Conservation (phyloP, 2,888 invertebrate genomes). For the Ichneumoninae sp. region DNA sequence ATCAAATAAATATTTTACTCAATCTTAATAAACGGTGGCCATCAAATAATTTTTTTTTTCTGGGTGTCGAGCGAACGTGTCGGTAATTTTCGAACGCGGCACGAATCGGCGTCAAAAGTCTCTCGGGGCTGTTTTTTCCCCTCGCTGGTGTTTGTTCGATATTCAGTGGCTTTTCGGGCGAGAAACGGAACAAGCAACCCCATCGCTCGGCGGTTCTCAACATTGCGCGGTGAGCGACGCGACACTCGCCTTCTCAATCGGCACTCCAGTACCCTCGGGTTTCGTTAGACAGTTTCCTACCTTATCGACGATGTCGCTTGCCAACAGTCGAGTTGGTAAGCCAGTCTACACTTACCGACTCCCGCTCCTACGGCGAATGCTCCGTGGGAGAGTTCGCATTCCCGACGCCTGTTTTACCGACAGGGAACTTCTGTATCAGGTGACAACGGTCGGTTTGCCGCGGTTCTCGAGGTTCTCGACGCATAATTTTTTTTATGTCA, state of each 20-base stretch:
- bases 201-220: slow-evolving; percentile 34
- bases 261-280: slow-evolving; percentile 65
- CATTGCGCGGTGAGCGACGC: neutral
- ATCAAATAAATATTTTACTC: no score
- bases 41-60: no score
- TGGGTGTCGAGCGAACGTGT: neutral
- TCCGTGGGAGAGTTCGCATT: neutral
- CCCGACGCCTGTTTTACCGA: slow-evolving; percentile 70
- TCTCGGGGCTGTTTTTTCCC: slow-evolving; percentile 25
- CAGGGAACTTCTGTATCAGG: neutral
- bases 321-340: slow-evolving; percentile 43
- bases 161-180: neutral
- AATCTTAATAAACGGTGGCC: no score
- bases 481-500: slow-evolving; percentile 3
- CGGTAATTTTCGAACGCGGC: slow-evolving; percentile 12
- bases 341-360: slow-evolving; percentile 63
- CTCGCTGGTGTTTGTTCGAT: slow-evolving; percentile 13
- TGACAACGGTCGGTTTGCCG: neutral
- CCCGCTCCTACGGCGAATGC: slow-evolving; percentile 35
- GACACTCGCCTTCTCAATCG: slow-evolving; percentile 65
- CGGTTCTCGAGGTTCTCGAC: slow-evolving; percentile 8
- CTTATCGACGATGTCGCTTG: slow-evolving; percentile 70
- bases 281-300: slow-evolving; percentile 61
- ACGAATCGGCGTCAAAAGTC: slow-evolving; percentile 20
- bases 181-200: slow-evolving; percentile 35